Evolutionary conservation across 1,140 invertebrate genomes (phyloP).

Genomic region (Eupeodes corollae): DNA sequence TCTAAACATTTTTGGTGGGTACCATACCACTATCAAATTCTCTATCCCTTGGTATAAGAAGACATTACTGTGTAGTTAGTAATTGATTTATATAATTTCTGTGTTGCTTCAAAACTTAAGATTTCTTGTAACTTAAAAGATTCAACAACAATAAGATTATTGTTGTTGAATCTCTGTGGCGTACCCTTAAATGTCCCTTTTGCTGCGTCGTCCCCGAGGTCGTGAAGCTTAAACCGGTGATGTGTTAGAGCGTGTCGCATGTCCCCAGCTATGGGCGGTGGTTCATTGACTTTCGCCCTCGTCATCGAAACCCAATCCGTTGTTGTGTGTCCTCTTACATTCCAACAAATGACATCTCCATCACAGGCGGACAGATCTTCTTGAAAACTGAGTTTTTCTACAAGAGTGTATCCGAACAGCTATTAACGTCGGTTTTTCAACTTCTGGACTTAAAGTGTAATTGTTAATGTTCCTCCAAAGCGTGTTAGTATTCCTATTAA

Average conservation of each 20-base stretch:
- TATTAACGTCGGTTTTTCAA: conserved; percentile 96
- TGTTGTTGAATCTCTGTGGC: no score
- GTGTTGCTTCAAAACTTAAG: no score
- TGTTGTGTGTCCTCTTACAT: conserved; percentile 99
- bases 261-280: conserved; percentile 91
- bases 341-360: conserved; percentile 99
- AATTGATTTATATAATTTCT: no score
- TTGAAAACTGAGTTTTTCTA: conserved; percentile 99
- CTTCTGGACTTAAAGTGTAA: conserved; percentile 53
- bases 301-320: conserved; percentile 99
- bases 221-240: conserved; percentile 99
- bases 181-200: conserved; percentile 99
- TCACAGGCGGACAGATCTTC: conserved; percentile 99
- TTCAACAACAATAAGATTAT: no score
- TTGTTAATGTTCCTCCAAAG: neutral
- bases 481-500: no score
- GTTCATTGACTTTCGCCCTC: conserved; percentile 95
- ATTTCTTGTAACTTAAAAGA: no score
- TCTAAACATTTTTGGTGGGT: no score
- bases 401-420: conserved; percentile 99
- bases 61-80: no score
- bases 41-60: no score
- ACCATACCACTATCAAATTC: no score
- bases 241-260: conserved; percentile 99
- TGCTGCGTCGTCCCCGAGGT: conserved; percentile 98